phyloP scores from a whole-genome alignment of 2,888 invertebrate genomes.

The Phortica magna region DNA sequence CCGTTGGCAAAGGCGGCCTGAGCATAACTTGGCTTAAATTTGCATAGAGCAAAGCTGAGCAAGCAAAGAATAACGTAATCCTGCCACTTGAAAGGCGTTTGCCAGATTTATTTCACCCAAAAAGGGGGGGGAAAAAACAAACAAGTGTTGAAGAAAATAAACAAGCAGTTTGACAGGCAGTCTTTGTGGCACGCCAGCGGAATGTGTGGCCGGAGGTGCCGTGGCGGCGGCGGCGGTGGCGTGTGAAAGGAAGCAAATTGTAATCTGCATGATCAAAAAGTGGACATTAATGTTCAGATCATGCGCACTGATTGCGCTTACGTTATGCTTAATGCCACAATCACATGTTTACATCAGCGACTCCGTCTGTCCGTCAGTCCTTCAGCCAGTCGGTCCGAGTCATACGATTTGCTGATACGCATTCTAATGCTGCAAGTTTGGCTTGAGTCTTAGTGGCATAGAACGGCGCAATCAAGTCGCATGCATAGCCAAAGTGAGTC shows the following conservation, averaged over 20 bases:
- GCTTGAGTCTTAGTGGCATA: not conserved
- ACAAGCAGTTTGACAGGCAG: constrained; percentile 15
- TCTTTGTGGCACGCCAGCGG: not conserved
- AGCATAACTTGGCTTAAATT: constrained; percentile 52
- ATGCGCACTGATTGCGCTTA: constrained; percentile 70
- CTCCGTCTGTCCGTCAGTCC: constrained; percentile 30
- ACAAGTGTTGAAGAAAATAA: not conserved
- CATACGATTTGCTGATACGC: constrained; percentile 25
- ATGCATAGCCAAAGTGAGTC: not conserved
- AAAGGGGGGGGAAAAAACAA: not conserved
- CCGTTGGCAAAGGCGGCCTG: not conserved
- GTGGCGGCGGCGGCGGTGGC: not conserved
- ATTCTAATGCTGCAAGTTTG: constrained; percentile 3
- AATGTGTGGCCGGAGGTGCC: not conserved
- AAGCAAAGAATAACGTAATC: constrained; percentile 30
- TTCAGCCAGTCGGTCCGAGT: too few relatives aligned
- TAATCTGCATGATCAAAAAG: constrained; percentile 67
- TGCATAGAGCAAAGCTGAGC: constrained; percentile 52
- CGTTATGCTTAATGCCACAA: constrained; percentile 61
- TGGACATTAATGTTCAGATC: constrained; percentile 73
- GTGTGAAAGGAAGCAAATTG: constrained; percentile 13
- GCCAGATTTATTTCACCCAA: constrained; percentile 45
- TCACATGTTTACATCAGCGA: constrained; percentile 4
- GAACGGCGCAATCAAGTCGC: constrained; percentile 20
- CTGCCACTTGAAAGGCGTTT: constrained; percentile 42